phyloP scores from a whole-genome alignment of 2,113 vertebrate species.

The Trogon surrucura region DNA sequence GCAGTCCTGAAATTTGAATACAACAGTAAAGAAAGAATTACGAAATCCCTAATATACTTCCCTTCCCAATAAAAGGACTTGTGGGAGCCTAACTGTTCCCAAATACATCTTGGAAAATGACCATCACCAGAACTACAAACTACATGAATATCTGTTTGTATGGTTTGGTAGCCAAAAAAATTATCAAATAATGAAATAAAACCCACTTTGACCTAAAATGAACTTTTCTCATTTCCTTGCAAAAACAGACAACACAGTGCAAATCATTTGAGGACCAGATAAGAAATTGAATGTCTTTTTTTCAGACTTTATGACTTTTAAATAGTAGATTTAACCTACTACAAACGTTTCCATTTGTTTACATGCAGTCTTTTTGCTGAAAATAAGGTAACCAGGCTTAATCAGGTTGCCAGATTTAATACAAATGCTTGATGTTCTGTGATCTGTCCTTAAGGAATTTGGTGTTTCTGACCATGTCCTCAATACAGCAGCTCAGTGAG shows the following conservation, averaged over 20 bases:
- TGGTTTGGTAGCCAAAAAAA: neutral
- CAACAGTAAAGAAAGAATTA: neutral
- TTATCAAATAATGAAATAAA: slow-evolving; percentile 14
- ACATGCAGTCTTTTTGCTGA: neutral
- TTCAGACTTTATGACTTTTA: neutral
- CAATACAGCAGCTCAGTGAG: neutral
- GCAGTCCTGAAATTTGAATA: neutral
- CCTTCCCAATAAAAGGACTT: neutral
- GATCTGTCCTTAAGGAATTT: neutral
- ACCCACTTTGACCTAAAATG: neutral
- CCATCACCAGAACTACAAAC: slow-evolving; percentile 5
- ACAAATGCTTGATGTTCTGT: neutral
- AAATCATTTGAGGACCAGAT: neutral
- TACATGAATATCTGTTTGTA: slow-evolving; percentile 29
- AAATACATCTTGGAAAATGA: neutral
- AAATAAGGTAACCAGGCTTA: neutral
- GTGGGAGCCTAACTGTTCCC: neutral
- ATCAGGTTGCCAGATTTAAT: neutral
- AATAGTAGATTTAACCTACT: neutral
- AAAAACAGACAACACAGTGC: neutral
- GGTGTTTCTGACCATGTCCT: neutral
- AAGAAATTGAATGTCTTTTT: neutral
- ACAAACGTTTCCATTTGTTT: neutral
- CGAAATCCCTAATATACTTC: neutral
- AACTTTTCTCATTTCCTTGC: slow-evolving; percentile 22